Evolutionary conservation across 2,113 vertebrate genomes (phyloP).

Genomic region (Notarius quadriscutis): DNA sequence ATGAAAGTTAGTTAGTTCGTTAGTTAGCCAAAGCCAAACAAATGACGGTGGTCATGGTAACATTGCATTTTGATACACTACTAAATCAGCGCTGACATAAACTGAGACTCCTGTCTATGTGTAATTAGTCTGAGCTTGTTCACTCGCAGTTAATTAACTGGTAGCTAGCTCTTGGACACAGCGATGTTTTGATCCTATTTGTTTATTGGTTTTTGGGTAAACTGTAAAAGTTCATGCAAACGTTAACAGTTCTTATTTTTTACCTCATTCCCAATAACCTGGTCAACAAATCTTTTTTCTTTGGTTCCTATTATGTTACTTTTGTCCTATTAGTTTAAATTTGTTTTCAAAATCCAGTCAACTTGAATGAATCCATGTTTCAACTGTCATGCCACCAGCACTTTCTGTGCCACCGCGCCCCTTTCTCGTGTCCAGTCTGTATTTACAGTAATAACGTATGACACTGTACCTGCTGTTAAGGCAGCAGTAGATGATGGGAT

Average conservation of each 20-base stretch:
- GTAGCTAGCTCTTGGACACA: background rate
- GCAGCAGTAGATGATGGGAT: constrained; percentile 98
- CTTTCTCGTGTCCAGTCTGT: no score
- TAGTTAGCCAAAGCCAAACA: background rate
- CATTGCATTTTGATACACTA: background rate
- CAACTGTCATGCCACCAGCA: background rate
- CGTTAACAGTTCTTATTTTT: background rate
- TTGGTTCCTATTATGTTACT: background rate
- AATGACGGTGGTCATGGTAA: background rate
- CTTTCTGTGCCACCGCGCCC: background rate
- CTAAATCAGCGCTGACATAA: background rate
- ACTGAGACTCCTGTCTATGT: background rate
- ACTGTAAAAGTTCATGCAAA: background rate
- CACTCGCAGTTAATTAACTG: background rate
- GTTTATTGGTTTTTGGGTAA: background rate
- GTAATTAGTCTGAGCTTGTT: background rate
- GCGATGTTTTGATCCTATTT: background rate
- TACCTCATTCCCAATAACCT: no score
- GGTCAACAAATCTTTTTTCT: background rate
- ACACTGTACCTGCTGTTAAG: constrained; percentile 84
- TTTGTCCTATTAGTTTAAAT: background rate
- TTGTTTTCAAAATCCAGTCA: background rate
- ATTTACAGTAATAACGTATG: background rate
- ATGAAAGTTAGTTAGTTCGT: background rate
- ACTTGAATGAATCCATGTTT: background rate